phyloP scores from a whole-genome alignment of 1,140 invertebrate genomes.

The Solen grandis region DNA sequence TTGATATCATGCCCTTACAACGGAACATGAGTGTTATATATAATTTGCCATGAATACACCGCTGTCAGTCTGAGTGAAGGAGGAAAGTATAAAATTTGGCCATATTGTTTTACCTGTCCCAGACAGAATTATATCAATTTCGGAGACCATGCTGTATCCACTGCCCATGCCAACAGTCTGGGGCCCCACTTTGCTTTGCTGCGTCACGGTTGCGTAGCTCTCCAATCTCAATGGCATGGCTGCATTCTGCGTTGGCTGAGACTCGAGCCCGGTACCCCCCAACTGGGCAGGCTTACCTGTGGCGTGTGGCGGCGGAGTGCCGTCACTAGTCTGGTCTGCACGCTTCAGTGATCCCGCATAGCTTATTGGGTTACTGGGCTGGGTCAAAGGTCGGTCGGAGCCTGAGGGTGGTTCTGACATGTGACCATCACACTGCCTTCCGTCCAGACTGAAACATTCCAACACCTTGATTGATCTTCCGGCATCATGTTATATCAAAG shows the following conservation, averaged over 20 bases:
- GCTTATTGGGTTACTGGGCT: constrained; percentile 57
- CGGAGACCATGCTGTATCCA: background rate
- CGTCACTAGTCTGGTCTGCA: constrained; percentile 55
- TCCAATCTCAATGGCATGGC: constrained; percentile 53
- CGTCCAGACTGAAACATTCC: constrained; percentile 72
- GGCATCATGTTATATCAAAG: too few species aligned
- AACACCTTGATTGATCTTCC: too few species aligned
- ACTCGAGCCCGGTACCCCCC: constrained; percentile 27
- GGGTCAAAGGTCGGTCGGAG: constrained; percentile 68
- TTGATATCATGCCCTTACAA: too few species aligned
- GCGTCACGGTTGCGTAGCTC: constrained; percentile 75
- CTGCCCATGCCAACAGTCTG: constrained; percentile 57
- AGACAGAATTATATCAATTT: constrained; percentile 53
- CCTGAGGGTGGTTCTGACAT: constrained; percentile 23
- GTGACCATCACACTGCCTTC: constrained; percentile 58
- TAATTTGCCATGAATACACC: too few species aligned
- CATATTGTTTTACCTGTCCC: constrained; percentile 57
- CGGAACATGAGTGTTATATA: too few species aligned
- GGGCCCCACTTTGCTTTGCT: constrained; percentile 64
- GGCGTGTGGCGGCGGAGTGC: constrained; percentile 54
- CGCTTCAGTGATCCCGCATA: constrained; percentile 69
- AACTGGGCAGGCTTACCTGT: constrained; percentile 70
- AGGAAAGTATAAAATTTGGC: too few species aligned
- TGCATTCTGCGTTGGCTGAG: constrained; percentile 30
- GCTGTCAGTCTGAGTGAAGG: too few species aligned